Evolutionary conservation across 2,888 invertebrate genomes (phyloP).

Genomic region (Allophyes oxyacanthae): DNA sequence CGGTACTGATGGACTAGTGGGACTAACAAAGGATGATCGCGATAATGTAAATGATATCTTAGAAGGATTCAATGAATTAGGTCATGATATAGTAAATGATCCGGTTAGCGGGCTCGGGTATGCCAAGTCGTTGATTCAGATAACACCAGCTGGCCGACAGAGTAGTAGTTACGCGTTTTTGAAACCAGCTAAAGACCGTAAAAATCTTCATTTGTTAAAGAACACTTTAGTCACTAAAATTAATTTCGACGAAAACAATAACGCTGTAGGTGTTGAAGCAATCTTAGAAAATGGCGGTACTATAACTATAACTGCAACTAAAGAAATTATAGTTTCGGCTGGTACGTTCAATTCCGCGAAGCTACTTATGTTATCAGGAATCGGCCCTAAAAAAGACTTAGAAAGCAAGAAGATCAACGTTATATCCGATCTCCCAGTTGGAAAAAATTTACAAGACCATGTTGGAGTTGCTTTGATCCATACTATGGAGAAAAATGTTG

Average conservation of each 20-base stretch:
- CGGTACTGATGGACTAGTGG: slow-evolving; percentile 23
- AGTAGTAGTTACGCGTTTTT: slow-evolving; percentile 27
- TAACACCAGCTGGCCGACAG: slow-evolving; percentile 22
- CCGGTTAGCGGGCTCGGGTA: slow-evolving; percentile 33
- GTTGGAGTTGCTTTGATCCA: slow-evolving; percentile 22
- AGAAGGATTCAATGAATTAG: slow-evolving; percentile 30
- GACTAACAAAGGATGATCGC: slow-evolving; percentile 21
- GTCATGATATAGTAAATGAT: slow-evolving; percentile 28
- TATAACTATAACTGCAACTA: slow-evolving; percentile 71
- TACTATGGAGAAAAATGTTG: slow-evolving; percentile 25
- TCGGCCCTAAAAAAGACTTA: slow-evolving; percentile 88
- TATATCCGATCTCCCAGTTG: slow-evolving; percentile 91
- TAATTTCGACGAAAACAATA: slow-evolving; percentile 39
- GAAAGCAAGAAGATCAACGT: slow-evolving; percentile 81
- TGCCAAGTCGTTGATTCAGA: slow-evolving; percentile 7
- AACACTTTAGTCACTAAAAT: slow-evolving; percentile 50
- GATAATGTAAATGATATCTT: slow-evolving; percentile 11
- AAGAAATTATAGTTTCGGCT: slow-evolving; percentile 90
- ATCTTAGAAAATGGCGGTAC: slow-evolving; percentile 15
- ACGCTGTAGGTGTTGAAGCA: slow-evolving; percentile 44
- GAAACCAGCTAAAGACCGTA: slow-evolving; percentile 31
- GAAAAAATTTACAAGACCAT: slow-evolving; percentile 93
- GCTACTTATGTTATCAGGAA: slow-evolving; percentile 90
- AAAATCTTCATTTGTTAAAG: slow-evolving; percentile 50
- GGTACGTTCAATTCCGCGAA: slow-evolving; percentile 90